These are phyloP conservation scores for Arothron firmamentum DNA, from an alignment of 2,113 vertebrate genomes.

Conservation along the genomic window DNA sequence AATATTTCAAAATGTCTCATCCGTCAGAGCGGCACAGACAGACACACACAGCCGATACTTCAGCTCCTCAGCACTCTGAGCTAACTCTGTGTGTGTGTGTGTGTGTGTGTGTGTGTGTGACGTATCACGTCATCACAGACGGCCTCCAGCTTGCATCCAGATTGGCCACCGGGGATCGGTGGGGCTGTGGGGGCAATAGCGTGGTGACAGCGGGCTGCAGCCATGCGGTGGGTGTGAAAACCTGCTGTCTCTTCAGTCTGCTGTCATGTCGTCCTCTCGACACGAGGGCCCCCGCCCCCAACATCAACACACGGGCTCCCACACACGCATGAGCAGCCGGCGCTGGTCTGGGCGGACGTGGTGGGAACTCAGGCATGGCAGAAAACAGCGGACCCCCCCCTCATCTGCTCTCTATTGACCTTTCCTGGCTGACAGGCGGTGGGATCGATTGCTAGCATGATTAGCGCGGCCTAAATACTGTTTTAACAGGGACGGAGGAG, in stretches of 20 bases:
- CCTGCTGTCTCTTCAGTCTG: conserved; percentile 67
- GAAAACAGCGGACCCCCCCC: neutral
- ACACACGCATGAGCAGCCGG: no score
- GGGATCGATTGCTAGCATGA: conserved; percentile 48
- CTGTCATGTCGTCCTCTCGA: conserved; percentile 31
- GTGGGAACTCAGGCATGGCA: no score
- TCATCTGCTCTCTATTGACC: conserved; percentile 43
- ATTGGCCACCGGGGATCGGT: conserved; percentile 64
- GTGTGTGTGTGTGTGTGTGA: conserved; percentile 19
- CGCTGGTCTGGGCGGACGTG: no score
- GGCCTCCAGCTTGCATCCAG: conserved; percentile 67
- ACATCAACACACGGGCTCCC: no score
- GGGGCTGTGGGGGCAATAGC: conserved; percentile 60
- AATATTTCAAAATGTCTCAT: conserved; percentile 22
- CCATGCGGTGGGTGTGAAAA: conserved; percentile 64
- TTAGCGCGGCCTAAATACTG: conserved; percentile 40
- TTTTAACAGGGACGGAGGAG: conserved; percentile 9
- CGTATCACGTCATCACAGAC: conserved; percentile 59
- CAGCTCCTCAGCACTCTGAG: neutral
- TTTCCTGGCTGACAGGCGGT: conserved; percentile 37
- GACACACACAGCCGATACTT: no score
- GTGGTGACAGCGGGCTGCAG: conserved; percentile 63
- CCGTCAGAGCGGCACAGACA: no score
- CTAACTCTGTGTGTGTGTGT: neutral
- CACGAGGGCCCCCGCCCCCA: neutral